These are phyloP conservation scores for Schrankia costaestrigalis DNA, from an alignment of 2,888 invertebrate species.

Conservation along the genomic window DNA sequence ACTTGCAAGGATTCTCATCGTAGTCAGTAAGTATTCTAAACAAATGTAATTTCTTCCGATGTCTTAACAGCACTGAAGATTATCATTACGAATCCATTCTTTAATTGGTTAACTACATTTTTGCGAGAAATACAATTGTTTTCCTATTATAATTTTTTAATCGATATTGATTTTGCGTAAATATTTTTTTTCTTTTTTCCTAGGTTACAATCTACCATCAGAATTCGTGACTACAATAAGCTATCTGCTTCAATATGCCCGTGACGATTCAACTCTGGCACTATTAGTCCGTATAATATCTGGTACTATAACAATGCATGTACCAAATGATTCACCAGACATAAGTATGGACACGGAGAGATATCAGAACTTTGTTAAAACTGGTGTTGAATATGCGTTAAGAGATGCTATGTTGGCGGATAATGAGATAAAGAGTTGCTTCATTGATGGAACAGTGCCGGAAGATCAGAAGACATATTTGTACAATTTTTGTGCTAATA, in stretches of 20 bases:
- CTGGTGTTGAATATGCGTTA: slow-evolving; percentile 66
- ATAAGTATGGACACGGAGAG: slow-evolving; percentile 59
- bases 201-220: slow-evolving; percentile 82
- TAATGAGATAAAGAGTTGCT: slow-evolving; percentile 58
- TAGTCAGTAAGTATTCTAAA: slow-evolving; percentile 74
- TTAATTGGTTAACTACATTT: no score
- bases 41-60: no score
- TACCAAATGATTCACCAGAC: slow-evolving; percentile 58
- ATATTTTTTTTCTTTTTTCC: background rate
- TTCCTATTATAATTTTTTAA: no score
- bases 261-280: slow-evolving; percentile 80
- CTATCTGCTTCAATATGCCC: slow-evolving; percentile 81
- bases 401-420: slow-evolving; percentile 64
- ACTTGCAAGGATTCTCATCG: slow-evolving; percentile 66
- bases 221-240: slow-evolving; percentile 82
- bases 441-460: slow-evolving; percentile 46
- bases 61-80: no score
- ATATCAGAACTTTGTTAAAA: slow-evolving; percentile 59
- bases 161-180: no score
- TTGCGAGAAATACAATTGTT: no score
- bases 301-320: slow-evolving; percentile 78
- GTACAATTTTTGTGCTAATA: slow-evolving; percentile 66
- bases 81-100: no score
- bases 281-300: slow-evolving; percentile 82
- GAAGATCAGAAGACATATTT: slow-evolving; percentile 68